These are phyloP conservation scores for Pachyrhynchus sulphureomaculatus DNA, from an alignment of 1,140 invertebrate species.

Conservation along the genomic window DNA sequence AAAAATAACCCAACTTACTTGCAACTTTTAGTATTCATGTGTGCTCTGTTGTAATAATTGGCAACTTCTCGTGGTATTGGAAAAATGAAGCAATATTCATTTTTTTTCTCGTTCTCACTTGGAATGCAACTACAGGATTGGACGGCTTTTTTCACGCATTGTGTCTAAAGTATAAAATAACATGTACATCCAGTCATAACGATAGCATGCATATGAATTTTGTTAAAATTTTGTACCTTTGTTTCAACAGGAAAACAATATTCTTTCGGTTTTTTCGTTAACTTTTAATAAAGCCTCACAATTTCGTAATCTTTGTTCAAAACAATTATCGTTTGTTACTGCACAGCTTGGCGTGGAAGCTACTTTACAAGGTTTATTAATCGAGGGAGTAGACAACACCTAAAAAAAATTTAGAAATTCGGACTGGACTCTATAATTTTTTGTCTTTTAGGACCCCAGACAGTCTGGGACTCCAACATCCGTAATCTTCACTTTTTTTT, in stretches of 20 bases:
- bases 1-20: constrained; percentile 20
- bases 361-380: constrained; percentile 30
- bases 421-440: too few relatives aligned
- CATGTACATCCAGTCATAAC: too few relatives aligned
- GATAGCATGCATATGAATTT: too few relatives aligned
- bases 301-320: constrained; percentile 6
- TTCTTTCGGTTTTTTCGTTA: not conserved
- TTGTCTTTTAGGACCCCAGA: too few relatives aligned
- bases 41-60: constrained; percentile 44
- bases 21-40: constrained; percentile 22
- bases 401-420: too few relatives aligned
- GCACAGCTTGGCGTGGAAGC: constrained; percentile 35
- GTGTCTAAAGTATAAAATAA: too few relatives aligned
- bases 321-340: constrained; percentile 23
- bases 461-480: too few relatives aligned
- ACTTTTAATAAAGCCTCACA: not conserved
- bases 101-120: constrained; percentile 11
- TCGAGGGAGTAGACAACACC: constrained; percentile 21
- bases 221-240: too few relatives aligned
- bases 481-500: too few relatives aligned
- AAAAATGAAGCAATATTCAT: constrained; percentile 32
- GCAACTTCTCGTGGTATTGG: constrained; percentile 42
- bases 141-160: constrained; percentile 14
- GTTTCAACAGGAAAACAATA: constrained; percentile 21
- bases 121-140: constrained; percentile 37